A percentile compares a stretch with the other conserved stretches of the same genome.
These are phyloP conservation scores for Pseudomyrmex flavicornis DNA, from an alignment of 1,140 invertebrate genomes.

Conservation along the genomic window DNA sequence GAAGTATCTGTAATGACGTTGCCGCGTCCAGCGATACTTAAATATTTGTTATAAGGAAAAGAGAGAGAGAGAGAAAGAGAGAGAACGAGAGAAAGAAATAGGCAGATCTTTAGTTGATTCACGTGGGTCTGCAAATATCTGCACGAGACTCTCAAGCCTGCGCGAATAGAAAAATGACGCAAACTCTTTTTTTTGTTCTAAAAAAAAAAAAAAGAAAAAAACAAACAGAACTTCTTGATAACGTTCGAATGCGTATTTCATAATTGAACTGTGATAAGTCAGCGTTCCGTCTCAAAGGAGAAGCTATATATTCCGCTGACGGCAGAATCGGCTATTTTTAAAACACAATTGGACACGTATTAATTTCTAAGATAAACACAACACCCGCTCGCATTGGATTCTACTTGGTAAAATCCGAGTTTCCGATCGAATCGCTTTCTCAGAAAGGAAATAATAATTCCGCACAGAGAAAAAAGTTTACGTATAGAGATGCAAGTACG, in stretches of 20 bases:
- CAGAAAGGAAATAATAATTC: too few relatives aligned
- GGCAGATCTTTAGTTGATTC: neutral
- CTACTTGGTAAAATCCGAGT: neutral
- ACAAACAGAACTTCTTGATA: too few relatives aligned
- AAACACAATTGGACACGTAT: neutral
- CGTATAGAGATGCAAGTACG: slow-evolving; percentile 2
- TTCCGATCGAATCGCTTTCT: too few relatives aligned
- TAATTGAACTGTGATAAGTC: too few relatives aligned
- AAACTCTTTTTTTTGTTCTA: neutral
- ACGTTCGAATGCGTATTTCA: too few relatives aligned
- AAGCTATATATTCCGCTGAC: neutral
- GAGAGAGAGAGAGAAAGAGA: too few relatives aligned
- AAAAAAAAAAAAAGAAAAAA: neutral
- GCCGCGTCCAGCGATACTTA: slow-evolving; percentile 18
- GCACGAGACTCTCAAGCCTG: neutral
- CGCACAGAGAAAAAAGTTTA: too few relatives aligned
- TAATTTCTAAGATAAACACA: neutral
- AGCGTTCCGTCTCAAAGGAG: neutral
- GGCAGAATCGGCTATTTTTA: neutral
- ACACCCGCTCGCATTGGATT: neutral
- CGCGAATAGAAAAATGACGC: too few relatives aligned
- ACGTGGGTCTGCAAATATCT: slow-evolving; percentile 34
- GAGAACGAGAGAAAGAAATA: too few relatives aligned
- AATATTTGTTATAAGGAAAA: slow-evolving; percentile 20
- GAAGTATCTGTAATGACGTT: slow-evolving; percentile 2